Conservation (phyloP, 2,797 vertebrate genomes). For the Myotis myotis region DNA sequence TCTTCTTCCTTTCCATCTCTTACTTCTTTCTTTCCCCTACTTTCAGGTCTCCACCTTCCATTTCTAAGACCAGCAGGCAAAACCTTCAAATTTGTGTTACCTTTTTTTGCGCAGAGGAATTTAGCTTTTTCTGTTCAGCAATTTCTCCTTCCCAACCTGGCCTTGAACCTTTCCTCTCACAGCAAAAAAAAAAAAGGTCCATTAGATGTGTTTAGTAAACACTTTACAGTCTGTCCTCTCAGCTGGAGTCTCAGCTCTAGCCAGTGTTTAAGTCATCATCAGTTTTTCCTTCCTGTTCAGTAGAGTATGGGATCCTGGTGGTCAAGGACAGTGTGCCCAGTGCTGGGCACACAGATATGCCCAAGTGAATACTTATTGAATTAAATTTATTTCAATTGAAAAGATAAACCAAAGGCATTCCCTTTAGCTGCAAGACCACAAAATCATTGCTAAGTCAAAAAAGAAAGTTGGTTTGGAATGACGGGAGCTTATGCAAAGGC, state of each 20-base stretch:
- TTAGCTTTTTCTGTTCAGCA: neutral
- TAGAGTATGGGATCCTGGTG: neutral
- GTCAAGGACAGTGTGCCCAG: neutral
- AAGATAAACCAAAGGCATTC: neutral
- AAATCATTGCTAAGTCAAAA: slow-evolving; percentile 22
- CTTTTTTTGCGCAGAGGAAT: neutral
- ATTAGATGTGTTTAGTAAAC: neutral
- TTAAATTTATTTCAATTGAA: neutral
- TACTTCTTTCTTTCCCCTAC: neutral
- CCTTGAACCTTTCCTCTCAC: neutral
- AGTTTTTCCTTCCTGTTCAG: neutral
- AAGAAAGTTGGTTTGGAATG: neutral
- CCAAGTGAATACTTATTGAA: neutral
- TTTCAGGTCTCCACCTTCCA: neutral
- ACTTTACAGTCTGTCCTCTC: neutral
- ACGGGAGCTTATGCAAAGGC: neutral
- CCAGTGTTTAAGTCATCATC: neutral
- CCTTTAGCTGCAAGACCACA: neutral
- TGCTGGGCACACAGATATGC: neutral
- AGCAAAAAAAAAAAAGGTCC: neutral
- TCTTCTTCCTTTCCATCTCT: neutral
- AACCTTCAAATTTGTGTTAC: neutral
- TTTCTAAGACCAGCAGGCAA: neutral
- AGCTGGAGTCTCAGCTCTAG: neutral
- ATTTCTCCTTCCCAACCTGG: neutral